Conservation (phyloP, 1,140 invertebrate genomes). For the Augochlora pura region DNA sequence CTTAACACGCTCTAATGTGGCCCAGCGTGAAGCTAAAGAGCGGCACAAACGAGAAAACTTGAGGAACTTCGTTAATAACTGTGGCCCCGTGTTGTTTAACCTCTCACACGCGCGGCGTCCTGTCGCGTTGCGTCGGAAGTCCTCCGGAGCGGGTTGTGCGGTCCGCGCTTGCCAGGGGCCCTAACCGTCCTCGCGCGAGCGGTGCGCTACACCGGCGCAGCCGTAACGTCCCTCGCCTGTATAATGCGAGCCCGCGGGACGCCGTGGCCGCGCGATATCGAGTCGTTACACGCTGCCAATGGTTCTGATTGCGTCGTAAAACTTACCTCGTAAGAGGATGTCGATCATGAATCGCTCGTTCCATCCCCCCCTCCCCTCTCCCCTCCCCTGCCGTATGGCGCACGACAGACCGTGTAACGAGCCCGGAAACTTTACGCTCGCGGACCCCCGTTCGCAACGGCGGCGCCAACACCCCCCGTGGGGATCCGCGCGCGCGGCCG, state of each 20-base stretch:
- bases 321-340: conserved; percentile 41
- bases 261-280: neutral
- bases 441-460: too few relatives aligned
- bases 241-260: conserved; percentile 36
- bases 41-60: conserved; percentile 59
- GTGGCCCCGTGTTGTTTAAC: conserved; percentile 45
- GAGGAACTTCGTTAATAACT: conserved; percentile 60
- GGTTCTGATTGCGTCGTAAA: conserved; percentile 52
- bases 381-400: neutral
- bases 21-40: conserved; percentile 30
- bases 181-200: conserved; percentile 50
- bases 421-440: neutral
- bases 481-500: neutral
- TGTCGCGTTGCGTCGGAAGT: neutral
- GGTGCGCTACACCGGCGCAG: conserved; percentile 40
- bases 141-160: neutral
- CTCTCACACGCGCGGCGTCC: conserved; percentile 19
- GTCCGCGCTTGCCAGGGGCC: neutral
- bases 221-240: conserved; percentile 39
- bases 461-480: neutral
- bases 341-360: conserved; percentile 54
- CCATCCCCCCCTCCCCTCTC: neutral
- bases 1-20: conserved; percentile 32
- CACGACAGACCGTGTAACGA: conserved; percentile 15
- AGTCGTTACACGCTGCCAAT: conserved; percentile 40